These are phyloP conservation scores for Albula glossodonta DNA, from an alignment of 2,113 vertebrate species.

Conservation along the genomic window DNA sequence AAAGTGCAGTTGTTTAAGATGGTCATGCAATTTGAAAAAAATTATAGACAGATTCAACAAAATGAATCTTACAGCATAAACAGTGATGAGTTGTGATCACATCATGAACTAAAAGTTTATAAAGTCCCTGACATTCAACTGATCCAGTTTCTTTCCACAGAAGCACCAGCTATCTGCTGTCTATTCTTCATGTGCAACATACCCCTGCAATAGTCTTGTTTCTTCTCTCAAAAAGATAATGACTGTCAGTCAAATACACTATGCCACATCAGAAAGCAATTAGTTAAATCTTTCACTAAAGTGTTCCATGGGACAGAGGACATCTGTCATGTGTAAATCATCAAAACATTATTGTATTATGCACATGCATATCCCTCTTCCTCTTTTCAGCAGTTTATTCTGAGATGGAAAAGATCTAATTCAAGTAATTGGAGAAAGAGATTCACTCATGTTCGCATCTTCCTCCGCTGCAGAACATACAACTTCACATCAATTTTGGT, in stretches of 20 bases:
- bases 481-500: no score
- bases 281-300: conserved; percentile 35
- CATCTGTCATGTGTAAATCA: no score
- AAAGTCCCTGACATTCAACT: not conserved
- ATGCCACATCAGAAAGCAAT: conserved; percentile 3
- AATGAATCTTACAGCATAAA: not conserved
- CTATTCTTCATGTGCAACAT: not conserved
- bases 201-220: conserved; percentile 2
- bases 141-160: not conserved
- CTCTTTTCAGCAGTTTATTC: no score
- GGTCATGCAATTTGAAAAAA: not conserved
- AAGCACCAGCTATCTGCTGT: not conserved
- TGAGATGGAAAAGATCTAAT: no score
- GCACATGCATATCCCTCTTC: no score
- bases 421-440: no score
- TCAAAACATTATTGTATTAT: no score
- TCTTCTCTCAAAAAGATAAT: conserved; percentile 20
- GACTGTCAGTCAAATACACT: conserved; percentile 26
- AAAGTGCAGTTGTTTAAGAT: conserved; percentile 13
- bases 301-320: no score
- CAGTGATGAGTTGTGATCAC: not conserved
- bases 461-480: no score
- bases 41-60: not conserved
- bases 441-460: no score
- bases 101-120: no score